phyloP scores from a whole-genome alignment of 2,888 invertebrate genomes.

The Abscondita cerata region DNA sequence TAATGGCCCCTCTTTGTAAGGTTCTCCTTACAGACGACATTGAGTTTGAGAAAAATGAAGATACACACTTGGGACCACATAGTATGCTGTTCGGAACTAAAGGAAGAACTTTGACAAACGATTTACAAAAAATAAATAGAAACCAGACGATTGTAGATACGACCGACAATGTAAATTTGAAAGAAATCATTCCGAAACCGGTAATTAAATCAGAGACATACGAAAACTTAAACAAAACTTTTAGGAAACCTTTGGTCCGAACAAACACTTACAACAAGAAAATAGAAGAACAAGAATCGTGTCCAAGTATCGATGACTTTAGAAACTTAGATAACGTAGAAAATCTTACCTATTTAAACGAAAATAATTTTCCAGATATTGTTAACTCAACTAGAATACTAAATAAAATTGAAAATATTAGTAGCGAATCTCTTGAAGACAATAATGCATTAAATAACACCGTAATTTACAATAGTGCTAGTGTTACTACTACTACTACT shows the following conservation, averaged over 20 bases:
- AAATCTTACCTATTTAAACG: constrained; percentile 16
- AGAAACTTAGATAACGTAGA: not conserved
- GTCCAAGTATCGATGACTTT: constrained; percentile 15
- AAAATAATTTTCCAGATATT: constrained; percentile 28
- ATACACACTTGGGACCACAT: constrained; percentile 65
- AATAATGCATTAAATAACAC: too few relatives aligned
- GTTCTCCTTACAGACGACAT: constrained; percentile 55
- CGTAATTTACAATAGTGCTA: too few relatives aligned
- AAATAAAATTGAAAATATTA: constrained; percentile 10
- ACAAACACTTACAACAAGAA: constrained; percentile 31
- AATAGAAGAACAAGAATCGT: constrained; percentile 7
- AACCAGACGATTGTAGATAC: constrained; percentile 44
- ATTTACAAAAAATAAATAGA: constrained; percentile 14
- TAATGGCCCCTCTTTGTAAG: constrained; percentile 68
- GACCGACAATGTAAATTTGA: constrained; percentile 53
- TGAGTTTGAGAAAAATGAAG: constrained; percentile 60
- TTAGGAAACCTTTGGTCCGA: constrained; percentile 15
- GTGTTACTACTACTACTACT: too few relatives aligned
- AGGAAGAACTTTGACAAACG: constrained; percentile 22
- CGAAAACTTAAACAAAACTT: not conserved
- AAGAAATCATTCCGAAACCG: not conserved
- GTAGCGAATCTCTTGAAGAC: not conserved
- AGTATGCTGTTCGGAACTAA: constrained; percentile 66
- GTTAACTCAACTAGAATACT: constrained; percentile 19
- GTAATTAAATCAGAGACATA: constrained; percentile 22